Base-by-base conservation (phyloP, 2,888 invertebrate genomes). In the Acleris cristana region DNA sequence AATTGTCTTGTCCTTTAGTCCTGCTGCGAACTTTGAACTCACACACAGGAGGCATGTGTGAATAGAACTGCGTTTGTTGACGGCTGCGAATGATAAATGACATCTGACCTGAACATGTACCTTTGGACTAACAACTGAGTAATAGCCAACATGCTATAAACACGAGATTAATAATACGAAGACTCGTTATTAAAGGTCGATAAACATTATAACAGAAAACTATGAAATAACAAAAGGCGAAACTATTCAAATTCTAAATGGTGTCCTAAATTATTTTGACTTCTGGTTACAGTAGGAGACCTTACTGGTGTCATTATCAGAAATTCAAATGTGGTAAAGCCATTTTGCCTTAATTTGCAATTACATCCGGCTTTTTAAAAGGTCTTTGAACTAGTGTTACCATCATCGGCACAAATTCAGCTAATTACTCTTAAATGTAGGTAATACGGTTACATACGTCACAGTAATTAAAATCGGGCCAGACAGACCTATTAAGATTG, bases 1-100 rank as follows among this genome's bases (percentile, higher is more conserved):
- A 85, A 85, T 88, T 82, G 83, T 71, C 71, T 72, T 74, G 76
- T 78, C 76, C 74, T 78, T 79, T 71, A 67, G 75, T 76, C 71
- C 72, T 65, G 70, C 73, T 74, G 67, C 65, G 69, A 72, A 71
- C 73, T 74, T 62, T 74, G 71, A 59, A 70, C 45, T 19, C 26
- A 4, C 26, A 54, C 6, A 19, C 10, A 51, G 18, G 12, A 4
- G 18, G 18, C 21, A 52, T 23, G 21, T 8, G 16, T 44, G 21
- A 16, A 23, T 56, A 14, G 10, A 23, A 21, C 16, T 21, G 48
- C 21, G 14, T 49, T 26, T 60, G 48, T 55, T 60, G 18, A 49
- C 60, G 60, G 65, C 61, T 56, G 7, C 51, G 16, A 40, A 40
- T 44, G 59, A 60, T 26, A 51, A 23, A 49, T 34, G 19, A 10